Base-by-base conservation (phyloP, 2,797 vertebrate genomes). In the Acanthopagrus latus region DNA sequence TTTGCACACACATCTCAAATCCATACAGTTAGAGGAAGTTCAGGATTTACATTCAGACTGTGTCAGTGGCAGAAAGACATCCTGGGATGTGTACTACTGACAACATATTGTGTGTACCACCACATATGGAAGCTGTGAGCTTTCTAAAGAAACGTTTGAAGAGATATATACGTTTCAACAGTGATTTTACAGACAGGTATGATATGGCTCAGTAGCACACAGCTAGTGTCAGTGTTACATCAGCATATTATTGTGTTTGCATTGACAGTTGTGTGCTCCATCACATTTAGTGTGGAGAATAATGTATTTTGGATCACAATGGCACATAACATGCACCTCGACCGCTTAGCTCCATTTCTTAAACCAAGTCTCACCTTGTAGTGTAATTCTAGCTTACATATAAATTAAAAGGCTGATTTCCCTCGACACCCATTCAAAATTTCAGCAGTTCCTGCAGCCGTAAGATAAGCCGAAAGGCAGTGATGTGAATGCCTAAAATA, bases 31-130 rank as follows among this genome's bases (percentile, higher is more conserved):
- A 5, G 1, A 73, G 43, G 17, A 66, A 43, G 9, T 46, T 63
- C 18, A 9, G 48, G 2, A 27, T 52, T 64, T 69, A 64, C 76
- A 72, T 72, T 78, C 44, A 80, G 20, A 62, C 16, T 20, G 20
- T 60, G 21, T 63, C 51, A 56, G 51, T 41, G 17, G 11, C 55
- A 74, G 47, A 23, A 12, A 13, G 41, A 47, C 25, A 29, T 70
- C 27, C 44, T 55, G 20, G 7, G 29, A 10, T 5, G 21, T 4
- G 41, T 21, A 6, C 20, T 29, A 4, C 20, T 43, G 23, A 55
- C 48, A 17, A 52, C 17, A 27, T 18, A 7, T n/a, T 16, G 41
- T 52, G 16, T 57, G 14, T 18, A 33, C 7, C 21, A 27, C 73
- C 64, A 44, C 23, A 66, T 50, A 14, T 27, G n/a, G 20, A 50